Conservation (phyloP, 2,113 vertebrate species). For the Lucifuga dentata region DNA sequence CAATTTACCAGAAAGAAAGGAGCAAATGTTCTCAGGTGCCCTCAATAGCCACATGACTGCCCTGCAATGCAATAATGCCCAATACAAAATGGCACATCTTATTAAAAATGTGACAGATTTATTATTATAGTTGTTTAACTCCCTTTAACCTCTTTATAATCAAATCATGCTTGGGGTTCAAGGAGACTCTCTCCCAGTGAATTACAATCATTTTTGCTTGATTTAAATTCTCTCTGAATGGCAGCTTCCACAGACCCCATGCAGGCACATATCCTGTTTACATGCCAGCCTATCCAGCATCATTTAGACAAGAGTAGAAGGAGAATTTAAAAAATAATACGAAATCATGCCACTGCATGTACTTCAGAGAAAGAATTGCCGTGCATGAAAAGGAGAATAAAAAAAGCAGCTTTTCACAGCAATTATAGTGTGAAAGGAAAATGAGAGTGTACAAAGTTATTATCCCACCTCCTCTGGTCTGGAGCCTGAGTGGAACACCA, state of each 20-base stretch:
- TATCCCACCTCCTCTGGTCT: constrained; percentile 13
- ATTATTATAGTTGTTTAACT: constrained; percentile 76
- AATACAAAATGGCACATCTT: constrained; percentile 64
- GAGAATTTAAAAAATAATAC: constrained; percentile 22
- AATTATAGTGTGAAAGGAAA: constrained; percentile 48
- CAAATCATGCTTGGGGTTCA: constrained; percentile 68
- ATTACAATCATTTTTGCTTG: constrained; percentile 61
- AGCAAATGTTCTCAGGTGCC: constrained; percentile 67
- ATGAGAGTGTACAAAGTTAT: constrained; percentile 36
- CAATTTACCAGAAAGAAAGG: constrained; percentile 59
- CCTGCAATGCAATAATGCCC: constrained; percentile 51
- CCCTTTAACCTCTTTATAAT: constrained; percentile 72
- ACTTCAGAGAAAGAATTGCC: constrained; percentile 18
- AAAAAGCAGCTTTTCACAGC: constrained; percentile 29
- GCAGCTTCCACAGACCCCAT: constrained; percentile 25
- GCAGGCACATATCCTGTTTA: constrained; percentile 59
- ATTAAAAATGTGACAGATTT: constrained; percentile 76
- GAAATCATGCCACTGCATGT: constrained; percentile 34
- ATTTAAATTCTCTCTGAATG: constrained; percentile 54
- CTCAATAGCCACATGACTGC: constrained; percentile 63
- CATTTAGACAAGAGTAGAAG: constrained; percentile 39
- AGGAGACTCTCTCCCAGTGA: constrained; percentile 63
- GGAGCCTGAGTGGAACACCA: constrained; percentile 43
- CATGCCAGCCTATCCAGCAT: neutral
- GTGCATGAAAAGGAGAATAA: constrained; percentile 12